Evolutionary conservation across 2,888 invertebrate genomes (phyloP), one percentile per base, ranked within the genome.

Genomic region (Ceraclea dissimilis): DNA sequence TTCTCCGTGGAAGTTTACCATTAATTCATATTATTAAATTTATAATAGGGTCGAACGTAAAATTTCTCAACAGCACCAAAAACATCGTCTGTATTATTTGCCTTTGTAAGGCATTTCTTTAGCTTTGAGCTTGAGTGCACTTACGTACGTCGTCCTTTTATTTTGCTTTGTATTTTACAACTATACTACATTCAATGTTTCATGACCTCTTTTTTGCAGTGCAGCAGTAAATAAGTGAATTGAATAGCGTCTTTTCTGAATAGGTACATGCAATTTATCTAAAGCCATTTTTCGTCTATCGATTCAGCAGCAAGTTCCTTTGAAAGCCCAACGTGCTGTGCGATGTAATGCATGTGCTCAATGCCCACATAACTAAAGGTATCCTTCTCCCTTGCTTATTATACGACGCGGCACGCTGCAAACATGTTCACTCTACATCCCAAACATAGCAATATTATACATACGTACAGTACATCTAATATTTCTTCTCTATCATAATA

Each of bases 221-320:
- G 5, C 39, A n/a, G 39, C 39, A n/a, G 16, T 16, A 39, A n/a
- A 39, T 39, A 39, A 39, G 39, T 39, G 39, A 39, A 39, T 39
- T 39, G 39, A 39, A 39, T 39, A 16, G 39, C 4, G 16, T 16
- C 31, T 31, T 31, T 31, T 31, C 31, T 31, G 31, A 31, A 31
- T 31, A 8, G 39, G 39, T 39, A 39, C 39, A 13, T 48, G 10
- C 19, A 49, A 54, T 54, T 54, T 49, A 54, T 48, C 49, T 43
- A 54, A 54, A 54, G 55, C 55, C 50, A 39, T 55, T 55, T 55
- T 55, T 39, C 55, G 20, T 55, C 55, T 34, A 49, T 33, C 55
- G 55, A 50, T 55, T 33, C 20, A 16, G 13, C 39, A 16, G 13
- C 39, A 39, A 26, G 49, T 18, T 34, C 31, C 46, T 55, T 44